These are phyloP conservation scores for Eueides isabella DNA, from an alignment of 1,140 invertebrate genomes.

Conservation along the genomic window DNA sequence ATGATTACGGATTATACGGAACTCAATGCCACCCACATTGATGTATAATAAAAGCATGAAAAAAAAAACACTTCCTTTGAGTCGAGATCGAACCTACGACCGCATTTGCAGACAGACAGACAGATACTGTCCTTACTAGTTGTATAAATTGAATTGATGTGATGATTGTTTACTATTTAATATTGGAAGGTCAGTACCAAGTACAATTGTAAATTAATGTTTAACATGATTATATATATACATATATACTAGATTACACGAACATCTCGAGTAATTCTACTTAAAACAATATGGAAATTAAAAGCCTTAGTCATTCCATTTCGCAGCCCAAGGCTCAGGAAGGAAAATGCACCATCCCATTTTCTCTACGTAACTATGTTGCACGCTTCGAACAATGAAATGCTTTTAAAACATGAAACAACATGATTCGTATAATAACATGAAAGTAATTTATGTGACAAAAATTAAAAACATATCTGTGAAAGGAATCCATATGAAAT, in stretches of 20 bases:
- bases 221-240: not conserved
- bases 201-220: not conserved
- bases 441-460: conserved; percentile 52
- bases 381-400: conserved; percentile 73
- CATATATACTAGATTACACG: not conserved
- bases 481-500: not conserved
- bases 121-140: no score
- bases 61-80: not conserved
- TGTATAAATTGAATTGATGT: no score
- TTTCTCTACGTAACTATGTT: conserved; percentile 69
- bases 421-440: conserved; percentile 62
- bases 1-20: no score
- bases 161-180: no score
- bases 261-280: conserved; percentile 5
- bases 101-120: no score
- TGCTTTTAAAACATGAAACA: conserved; percentile 74
- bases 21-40: no score
- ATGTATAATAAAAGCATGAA: no score
- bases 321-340: conserved; percentile 67
- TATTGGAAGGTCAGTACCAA: not conserved
- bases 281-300: conserved; percentile 59
- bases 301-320: conserved; percentile 67
- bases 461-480: conserved; percentile 32
- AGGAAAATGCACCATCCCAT: conserved; percentile 69
- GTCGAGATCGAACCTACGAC: no score